Conservation (phyloP, 2,797 vertebrate genomes). For the Clarias platycephalus region DNA sequence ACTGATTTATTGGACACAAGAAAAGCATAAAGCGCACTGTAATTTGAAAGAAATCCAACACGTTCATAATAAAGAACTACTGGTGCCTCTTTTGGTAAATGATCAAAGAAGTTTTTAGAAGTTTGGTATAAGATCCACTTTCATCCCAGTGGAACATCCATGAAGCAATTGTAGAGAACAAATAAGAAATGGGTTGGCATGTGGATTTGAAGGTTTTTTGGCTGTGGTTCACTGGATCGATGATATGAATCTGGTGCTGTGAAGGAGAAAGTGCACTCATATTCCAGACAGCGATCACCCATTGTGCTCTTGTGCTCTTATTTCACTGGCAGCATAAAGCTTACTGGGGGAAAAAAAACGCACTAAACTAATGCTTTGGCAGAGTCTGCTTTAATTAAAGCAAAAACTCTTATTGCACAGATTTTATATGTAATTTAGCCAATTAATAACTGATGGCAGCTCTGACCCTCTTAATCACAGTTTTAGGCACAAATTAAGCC, state of each 20-base stretch:
- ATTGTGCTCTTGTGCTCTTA: slow-evolving; percentile 3
- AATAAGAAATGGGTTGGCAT: not conserved
- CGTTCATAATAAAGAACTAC: not conserved
- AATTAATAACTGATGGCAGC: not conserved
- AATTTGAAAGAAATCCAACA: not conserved
- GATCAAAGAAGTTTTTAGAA: not conserved
- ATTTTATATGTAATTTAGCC: slow-evolving; percentile 2
- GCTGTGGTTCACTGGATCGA: slow-evolving; percentile 15
- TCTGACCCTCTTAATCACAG: not conserved
- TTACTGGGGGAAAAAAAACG: not conserved
- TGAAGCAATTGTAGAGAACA: not conserved
- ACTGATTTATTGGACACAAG: slow-evolving; percentile 18
- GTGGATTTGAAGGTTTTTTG: not conserved
- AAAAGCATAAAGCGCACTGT: not conserved
- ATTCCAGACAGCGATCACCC: slow-evolving; percentile 6
- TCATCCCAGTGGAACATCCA: not conserved
- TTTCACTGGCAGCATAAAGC: slow-evolving; percentile 5
- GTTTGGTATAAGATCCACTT: not conserved
- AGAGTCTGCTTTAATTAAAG: slow-evolving; percentile 13
- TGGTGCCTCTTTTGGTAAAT: not conserved
- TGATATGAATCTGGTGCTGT: slow-evolving; percentile 9
- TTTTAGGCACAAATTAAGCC: not conserved
- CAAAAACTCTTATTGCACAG: not conserved
- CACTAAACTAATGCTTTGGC: slow-evolving; percentile 5
- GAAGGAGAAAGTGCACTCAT: not conserved